Conservation (phyloP, 2,113 vertebrate genomes). For the Pao palembangensis region DNA sequence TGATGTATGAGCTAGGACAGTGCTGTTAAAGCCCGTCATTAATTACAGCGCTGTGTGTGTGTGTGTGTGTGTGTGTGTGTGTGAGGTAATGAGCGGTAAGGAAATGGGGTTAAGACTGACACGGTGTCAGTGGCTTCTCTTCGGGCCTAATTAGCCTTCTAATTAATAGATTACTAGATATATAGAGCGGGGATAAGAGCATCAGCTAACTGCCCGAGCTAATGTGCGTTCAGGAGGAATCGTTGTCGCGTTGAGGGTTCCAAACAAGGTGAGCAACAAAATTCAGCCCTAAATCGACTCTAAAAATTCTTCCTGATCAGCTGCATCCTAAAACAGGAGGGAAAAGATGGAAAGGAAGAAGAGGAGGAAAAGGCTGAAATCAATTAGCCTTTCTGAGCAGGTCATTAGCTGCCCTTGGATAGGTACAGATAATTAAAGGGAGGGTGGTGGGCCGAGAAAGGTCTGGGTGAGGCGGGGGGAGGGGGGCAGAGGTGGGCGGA, state of each 20-base stretch:
- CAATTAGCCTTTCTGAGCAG: constrained; percentile 70
- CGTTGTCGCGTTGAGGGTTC: not conserved
- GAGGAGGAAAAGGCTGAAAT: constrained; percentile 64
- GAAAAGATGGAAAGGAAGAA: constrained; percentile 29
- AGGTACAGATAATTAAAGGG: constrained; percentile 76
- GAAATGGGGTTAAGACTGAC: constrained; percentile 54
- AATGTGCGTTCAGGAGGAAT: constrained; percentile 48
- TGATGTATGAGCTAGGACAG: constrained; percentile 29
- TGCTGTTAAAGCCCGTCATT: constrained; percentile 44
- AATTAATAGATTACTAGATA: constrained; percentile 69
- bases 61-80: constrained; percentile 53
- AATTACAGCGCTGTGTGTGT: constrained; percentile 49
- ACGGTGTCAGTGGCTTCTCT: constrained; percentile 57
- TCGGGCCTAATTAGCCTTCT: constrained; percentile 67
- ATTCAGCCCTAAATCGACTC: not conserved
- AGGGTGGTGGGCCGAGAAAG: constrained; percentile 19
- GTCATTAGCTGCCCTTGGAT: constrained; percentile 78
- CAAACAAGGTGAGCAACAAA: constrained; percentile 20
- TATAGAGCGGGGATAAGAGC: constrained; percentile 47
- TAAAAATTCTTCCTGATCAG: constrained; percentile 8
- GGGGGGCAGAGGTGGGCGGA: constrained; percentile 10
- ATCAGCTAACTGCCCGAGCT: constrained; percentile 52
- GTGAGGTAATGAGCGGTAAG: constrained; percentile 49
- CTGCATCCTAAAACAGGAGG: not conserved
- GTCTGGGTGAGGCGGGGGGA: constrained; percentile 13